Base-by-base conservation (phyloP, 2,888 invertebrate genomes). In the Xylocampa areola region DNA sequence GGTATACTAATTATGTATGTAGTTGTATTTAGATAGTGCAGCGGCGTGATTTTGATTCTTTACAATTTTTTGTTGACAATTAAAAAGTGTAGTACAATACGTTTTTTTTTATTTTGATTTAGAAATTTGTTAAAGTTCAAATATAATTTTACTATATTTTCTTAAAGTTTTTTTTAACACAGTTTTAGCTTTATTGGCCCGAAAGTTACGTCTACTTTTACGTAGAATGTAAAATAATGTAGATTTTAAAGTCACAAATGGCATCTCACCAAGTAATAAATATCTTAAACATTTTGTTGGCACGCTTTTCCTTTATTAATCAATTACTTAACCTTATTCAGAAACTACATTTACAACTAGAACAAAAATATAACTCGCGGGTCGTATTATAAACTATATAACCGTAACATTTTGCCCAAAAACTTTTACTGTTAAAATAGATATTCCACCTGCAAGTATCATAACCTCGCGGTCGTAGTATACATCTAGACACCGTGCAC, bases 401-500 rank as follows among this genome's bases (percentile, higher is more conserved):
- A 23, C 33, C 23, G 14, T 23, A 14, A 29, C n/a, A 37, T 43
- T 57, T 13, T 39, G 8, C 10, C 50, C 48, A 44, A 65, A 64
- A 65, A 59, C 13, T 51, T 58, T 25, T 41, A 59, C 61, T 54
- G 60, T 50, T 53, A 66, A 54, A 67, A 68, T 62, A 68, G 33
- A 54, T 49, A 63, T 66, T 30, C 39, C 29, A 59, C 61, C 58
- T 65, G 53, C 71, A 80, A 76, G 77, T 73, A 86, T 82, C 84
- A 79, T 66, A 73, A 78, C 70, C 48, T 58, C 47, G 50, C 44
- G 61, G 66, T 67, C 84, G 68, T 50, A 49, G 72, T 83, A 80
- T 72, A 77, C 58, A 68, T 79, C 78, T 81, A 85, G 79, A 79
- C 75, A 70, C 41, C 68, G 67, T 73, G 73, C 81, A 52, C 85